A percentile compares a stretch with the other conserved stretches of the same genome.
Evolutionary conservation across 2,113 vertebrate species (phyloP).

Genomic region (Dendropsophus ebraccatus): DNA sequence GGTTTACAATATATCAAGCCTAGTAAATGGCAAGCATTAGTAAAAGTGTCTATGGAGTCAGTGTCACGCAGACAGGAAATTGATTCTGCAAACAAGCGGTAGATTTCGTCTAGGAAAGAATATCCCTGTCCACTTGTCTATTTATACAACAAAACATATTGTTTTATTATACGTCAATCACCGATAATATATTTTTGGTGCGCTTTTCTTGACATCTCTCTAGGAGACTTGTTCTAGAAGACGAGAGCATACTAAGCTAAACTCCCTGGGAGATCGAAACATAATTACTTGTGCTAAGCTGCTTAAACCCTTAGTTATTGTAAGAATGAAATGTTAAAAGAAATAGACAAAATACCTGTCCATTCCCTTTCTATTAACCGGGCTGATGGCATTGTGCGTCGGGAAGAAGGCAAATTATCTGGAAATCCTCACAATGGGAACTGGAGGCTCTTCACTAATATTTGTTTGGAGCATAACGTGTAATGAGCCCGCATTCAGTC

Average conservation of each 20-base stretch:
- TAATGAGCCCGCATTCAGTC: background rate
- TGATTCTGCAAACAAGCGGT: constrained; percentile 37
- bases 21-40: constrained; percentile 26
- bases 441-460: constrained; percentile 23
- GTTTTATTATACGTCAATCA: constrained; percentile 44
- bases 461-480: background rate
- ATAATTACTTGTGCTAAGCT: constrained; percentile 47
- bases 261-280: constrained; percentile 42
- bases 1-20: background rate
- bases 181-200: constrained; percentile 41
- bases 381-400: constrained; percentile 5
- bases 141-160: constrained; percentile 46
- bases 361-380: constrained; percentile 12
- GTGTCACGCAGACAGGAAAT: constrained; percentile 44
- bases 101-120: constrained; percentile 17
- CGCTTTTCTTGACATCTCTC: constrained; percentile 37
- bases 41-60: constrained; percentile 21
- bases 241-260: constrained; percentile 30
- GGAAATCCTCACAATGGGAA: constrained; percentile 14
- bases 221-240: constrained; percentile 31
- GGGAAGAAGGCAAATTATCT: constrained; percentile 24
- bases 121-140: constrained; percentile 43
- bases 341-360: constrained; percentile 37
- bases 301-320: constrained; percentile 48
- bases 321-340: constrained; percentile 35